These are phyloP conservation scores for Notothenia coriiceps DNA, from an alignment of 2,113 vertebrate genomes.

Conservation along the genomic window DNA sequence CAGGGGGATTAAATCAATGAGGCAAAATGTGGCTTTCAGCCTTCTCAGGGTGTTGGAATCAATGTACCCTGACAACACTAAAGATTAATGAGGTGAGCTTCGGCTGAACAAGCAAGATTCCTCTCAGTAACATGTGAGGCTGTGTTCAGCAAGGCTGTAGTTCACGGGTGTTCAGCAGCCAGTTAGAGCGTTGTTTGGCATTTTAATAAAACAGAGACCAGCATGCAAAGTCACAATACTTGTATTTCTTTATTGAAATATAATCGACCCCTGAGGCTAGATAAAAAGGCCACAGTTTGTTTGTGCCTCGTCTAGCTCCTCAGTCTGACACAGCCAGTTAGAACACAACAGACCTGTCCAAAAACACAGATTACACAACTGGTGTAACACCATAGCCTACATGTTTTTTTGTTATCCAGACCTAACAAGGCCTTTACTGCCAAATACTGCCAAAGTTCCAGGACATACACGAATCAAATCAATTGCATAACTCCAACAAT, in stretches of 20 bases:
- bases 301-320: constrained; percentile 74
- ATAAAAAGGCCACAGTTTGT: constrained; percentile 65
- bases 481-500: constrained; percentile 23
- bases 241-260: constrained; percentile 74
- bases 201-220: not conserved
- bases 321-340: constrained; percentile 67
- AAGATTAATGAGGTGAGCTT: constrained; percentile 57
- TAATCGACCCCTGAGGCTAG: constrained; percentile 70
- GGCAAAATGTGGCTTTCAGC: constrained; percentile 55
- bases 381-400: constrained; percentile 10
- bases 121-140: not conserved
- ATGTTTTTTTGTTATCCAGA: constrained; percentile 15
- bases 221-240: constrained; percentile 41
- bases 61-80: constrained; percentile 8
- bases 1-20: constrained; percentile 24
- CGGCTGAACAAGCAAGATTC: constrained; percentile 55
- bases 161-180: not conserved
- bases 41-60: constrained; percentile 21
- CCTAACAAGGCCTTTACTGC: constrained; percentile 28
- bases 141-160: not conserved
- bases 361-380: constrained; percentile 53
- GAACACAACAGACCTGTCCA: constrained; percentile 64
- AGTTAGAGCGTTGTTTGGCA: not conserved
- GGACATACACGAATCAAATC: constrained; percentile 27
- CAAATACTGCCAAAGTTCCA: constrained; percentile 32